phyloP scores from a whole-genome alignment of 2,888 invertebrate genomes.

The Taenaris catops region DNA sequence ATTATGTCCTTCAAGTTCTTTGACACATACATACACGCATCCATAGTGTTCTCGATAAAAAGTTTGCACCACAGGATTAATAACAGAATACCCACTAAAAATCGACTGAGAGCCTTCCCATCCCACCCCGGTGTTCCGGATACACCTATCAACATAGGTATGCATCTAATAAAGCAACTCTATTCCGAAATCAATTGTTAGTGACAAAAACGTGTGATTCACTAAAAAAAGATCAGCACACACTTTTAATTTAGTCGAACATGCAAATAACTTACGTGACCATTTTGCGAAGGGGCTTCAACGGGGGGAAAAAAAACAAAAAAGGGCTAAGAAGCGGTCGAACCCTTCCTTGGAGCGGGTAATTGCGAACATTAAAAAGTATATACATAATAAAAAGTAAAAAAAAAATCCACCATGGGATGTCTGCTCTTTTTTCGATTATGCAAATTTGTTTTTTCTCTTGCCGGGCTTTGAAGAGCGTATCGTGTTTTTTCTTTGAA shows the following conservation, averaged over 20 bases:
- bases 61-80: no score
- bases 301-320: conserved; percentile 64
- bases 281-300: conserved; percentile 67
- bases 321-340: conserved; percentile 54
- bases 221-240: conserved; percentile 58
- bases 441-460: conserved; percentile 47
- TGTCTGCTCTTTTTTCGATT: conserved; percentile 49
- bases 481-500: conserved; percentile 64
- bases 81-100: no score
- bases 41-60: no score
- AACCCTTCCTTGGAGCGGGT: conserved; percentile 61
- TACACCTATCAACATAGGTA: conserved; percentile 43
- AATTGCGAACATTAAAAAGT: conserved; percentile 64
- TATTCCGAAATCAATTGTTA: conserved; percentile 47
- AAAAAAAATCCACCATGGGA: conserved; percentile 68
- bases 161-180: conserved; percentile 52
- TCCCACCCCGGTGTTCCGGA: no score
- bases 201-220: conserved; percentile 68
- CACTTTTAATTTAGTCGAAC: conserved; percentile 68
- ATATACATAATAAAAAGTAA: conserved; percentile 52
- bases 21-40: no score
- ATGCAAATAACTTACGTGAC: conserved; percentile 75
- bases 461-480: conserved; percentile 51
- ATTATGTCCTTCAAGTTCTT: no score
- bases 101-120: no score